A percentile compares a stretch with the other conserved stretches of the same genome.
phyloP scores from a whole-genome alignment of 2,888 invertebrate species.

The Sycophila texana region DNA sequence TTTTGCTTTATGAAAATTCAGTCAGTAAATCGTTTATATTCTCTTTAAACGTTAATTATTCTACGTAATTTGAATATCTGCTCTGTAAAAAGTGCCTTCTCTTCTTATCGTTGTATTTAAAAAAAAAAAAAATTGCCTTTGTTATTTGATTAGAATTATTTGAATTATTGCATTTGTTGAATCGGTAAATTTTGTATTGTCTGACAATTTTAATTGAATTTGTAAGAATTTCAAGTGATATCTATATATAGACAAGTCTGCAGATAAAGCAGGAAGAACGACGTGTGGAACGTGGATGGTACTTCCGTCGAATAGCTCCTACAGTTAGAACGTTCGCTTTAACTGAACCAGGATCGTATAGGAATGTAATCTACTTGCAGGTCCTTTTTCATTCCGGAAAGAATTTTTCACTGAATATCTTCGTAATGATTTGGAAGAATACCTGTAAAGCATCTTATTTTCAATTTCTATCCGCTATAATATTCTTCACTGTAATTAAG shows the following conservation, averaged over 20 bases:
- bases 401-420: background rate
- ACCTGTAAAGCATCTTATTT: too few species aligned
- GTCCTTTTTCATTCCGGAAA: background rate
- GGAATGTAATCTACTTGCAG: conserved; percentile 4
- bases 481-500: too few species aligned
- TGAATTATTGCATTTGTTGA: too few species aligned
- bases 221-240: conserved; percentile 8
- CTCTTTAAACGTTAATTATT: background rate
- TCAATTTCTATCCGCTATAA: too few species aligned
- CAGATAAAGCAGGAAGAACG: background rate
- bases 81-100: background rate
- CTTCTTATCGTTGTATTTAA: too few species aligned
- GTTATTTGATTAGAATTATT: too few species aligned
- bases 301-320: conserved; percentile 21
- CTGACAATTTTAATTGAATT: too few species aligned
- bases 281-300: conserved; percentile 27
- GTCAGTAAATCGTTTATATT: background rate
- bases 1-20: background rate
- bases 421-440: background rate
- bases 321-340: background rate
- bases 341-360: background rate
- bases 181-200: too few species aligned
- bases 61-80: background rate
- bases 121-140: too few species aligned
- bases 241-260: conserved; percentile 6